Base-by-base conservation (phyloP, 1,140 invertebrate species). In the Lepidostoma basale region DNA sequence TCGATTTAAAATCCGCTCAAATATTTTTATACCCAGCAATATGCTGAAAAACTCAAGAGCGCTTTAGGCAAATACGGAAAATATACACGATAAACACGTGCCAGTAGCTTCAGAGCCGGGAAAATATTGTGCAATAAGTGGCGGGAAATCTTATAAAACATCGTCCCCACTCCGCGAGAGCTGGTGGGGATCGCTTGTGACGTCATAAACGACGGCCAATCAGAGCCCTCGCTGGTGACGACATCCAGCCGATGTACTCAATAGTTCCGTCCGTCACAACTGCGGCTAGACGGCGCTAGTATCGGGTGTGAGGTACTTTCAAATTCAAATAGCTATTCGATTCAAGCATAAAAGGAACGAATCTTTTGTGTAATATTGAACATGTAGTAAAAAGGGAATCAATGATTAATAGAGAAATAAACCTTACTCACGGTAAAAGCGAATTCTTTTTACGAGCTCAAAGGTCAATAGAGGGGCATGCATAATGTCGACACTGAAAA, bases 91-190 rank as follows among this genome's bases (percentile, higher is more conserved):
- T 47, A 33, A 30, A 54, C 36, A 22, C 36, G 44, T 39, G 28
- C 30, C 18, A 9, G 12, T 8, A 8, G 1, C 8, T 28, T 30
- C 3, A 9, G 30, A 10, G 8, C 10, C 2, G 3, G 30, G 45
- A 52, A 68, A 68, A 30, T 68, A 62, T 68, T 60, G 66, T 68
- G 66, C 66, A 68, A 68, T 68, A 49, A 10, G 10, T n/a, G 10
- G 44, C 54, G 33, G 67, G 33, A 33, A 60, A 49, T 40, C 62
- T 44, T 64, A 64, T 54, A 45, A 64, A 42, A 25, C 28, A n/a
- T 52, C 14, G 14, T 26, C 18, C 62, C 68, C 36, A 63, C 62
- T 33, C 33, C 36, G 14, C 18, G 22, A 14, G 12, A 60, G 1
- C 9, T n/a, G 39, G 20, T 23, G 23, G 56, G 54, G 12, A 20